Base-by-base conservation (phyloP, 2,113 vertebrate genomes). In the Sebastes fasciatus region DNA sequence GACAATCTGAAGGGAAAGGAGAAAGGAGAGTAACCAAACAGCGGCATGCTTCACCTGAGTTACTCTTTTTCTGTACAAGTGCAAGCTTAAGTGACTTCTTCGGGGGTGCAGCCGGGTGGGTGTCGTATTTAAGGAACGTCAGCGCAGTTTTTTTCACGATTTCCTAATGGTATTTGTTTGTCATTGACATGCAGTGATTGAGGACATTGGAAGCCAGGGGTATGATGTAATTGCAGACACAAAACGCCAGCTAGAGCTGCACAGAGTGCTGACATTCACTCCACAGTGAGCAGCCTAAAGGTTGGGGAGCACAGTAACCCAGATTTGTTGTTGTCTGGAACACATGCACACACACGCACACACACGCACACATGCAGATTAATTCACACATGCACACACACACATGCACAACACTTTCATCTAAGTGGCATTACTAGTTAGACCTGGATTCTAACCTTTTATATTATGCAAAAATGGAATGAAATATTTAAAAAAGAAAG, bases 401-500 rank as follows among this genome's bases (percentile, higher is more conserved):
- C 43, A 52, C 34, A 66, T 6, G 8, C 49, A 58, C 48, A 60
- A 60, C 60, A 74, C 57, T 88, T 80, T 71, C 34, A 85, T 80
- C 21, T 49, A 69, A 85, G 73, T 77, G 66, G 80, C 66, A 67
- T 81, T 74, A 65, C 45, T 13, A 57, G 49, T 79, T 49, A 66
- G 68, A 86, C 70, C 67, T 26, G 43, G 58, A 64, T 80, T 80
- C 45, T 80, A 75, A 89, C 83, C 80, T 86, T 86, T 88, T 80
- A 49, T 89, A 67, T 81, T 85, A 81, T 85, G 73, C 89, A 86
- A 77, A 86, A 77, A 74, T 3, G 43, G 5, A 66, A 88, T 89
- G n/a, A 89, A 89, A 86, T 85, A 83, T 89, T 80, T 72, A 72
- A 80, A 72, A 79, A 82, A 77, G 77, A 67, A 85, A 74, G 66